phyloP scores from a whole-genome alignment of 1,140 invertebrate genomes.

The Drosophila eugracilis region DNA sequence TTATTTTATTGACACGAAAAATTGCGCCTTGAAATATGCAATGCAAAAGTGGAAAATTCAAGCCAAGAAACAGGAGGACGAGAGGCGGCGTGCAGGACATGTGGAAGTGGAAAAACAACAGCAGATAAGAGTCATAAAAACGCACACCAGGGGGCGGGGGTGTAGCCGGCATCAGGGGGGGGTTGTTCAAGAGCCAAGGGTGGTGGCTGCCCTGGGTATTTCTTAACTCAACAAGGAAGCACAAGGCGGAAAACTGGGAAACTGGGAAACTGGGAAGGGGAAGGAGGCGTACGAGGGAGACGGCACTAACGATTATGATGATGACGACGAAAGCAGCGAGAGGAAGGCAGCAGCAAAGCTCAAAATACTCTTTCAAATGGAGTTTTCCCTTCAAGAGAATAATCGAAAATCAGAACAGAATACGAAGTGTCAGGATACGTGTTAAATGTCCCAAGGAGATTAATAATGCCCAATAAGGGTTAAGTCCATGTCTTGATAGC shows the following conservation, averaged over 20 bases:
- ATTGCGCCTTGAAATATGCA: conserved; percentile 79
- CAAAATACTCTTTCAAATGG: too few relatives aligned
- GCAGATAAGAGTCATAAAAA: conserved; percentile 79
- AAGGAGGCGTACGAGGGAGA: not conserved
- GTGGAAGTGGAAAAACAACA: conserved; percentile 58
- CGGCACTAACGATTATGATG: conserved; percentile 76
- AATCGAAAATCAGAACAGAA: conserved; percentile 9
- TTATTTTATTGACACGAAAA: conserved; percentile 79
- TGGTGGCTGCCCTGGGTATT: conserved; percentile 28
- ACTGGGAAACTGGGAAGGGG: too few relatives aligned
- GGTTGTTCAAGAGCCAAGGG: too few relatives aligned
- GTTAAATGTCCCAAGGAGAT: too few relatives aligned
- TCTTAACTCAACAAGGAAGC: conserved; percentile 35
- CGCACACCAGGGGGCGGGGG: conserved; percentile 28
- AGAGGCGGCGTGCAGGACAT: not conserved
- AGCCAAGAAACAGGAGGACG: not conserved
- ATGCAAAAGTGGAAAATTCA: conserved; percentile 67
- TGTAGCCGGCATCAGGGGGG: too few relatives aligned
- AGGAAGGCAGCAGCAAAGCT: too few relatives aligned
- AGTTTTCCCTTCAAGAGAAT: conserved; percentile 1
- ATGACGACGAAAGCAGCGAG: conserved; percentile 63
- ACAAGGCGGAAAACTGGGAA: not conserved
- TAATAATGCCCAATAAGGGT: too few relatives aligned
- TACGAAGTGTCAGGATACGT: too few relatives aligned
- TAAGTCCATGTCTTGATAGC: too few relatives aligned